A percentile compares a stretch with the other conserved stretches of the same genome.
phyloP scores from a whole-genome alignment of 2,113 vertebrate genomes.

The Indicator indicator region DNA sequence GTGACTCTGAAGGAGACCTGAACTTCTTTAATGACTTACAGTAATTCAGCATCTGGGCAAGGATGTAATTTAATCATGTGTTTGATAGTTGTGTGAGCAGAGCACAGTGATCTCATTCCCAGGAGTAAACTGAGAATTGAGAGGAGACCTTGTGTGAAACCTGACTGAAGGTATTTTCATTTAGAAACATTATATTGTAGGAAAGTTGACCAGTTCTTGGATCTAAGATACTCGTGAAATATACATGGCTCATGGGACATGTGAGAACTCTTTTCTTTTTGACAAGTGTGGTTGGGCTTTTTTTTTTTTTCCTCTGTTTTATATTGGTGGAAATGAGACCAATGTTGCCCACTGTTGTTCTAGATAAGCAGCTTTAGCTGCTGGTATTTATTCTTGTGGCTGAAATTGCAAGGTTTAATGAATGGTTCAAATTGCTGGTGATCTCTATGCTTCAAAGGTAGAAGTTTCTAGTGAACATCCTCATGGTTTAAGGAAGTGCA shows the following conservation, averaged over 20 bases:
- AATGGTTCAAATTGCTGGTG: neutral
- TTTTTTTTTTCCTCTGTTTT: neutral
- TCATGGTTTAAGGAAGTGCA: neutral
- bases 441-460: neutral
- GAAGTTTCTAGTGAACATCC: neutral
- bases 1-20: neutral
- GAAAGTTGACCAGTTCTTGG: neutral
- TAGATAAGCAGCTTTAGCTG: neutral
- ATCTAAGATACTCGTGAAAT: neutral
- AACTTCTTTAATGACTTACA: neutral
- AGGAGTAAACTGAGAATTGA: neutral
- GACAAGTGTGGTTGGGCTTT: neutral
- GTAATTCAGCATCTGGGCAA: conserved; percentile 18
- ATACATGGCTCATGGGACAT: neutral
- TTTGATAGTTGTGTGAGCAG: conserved; percentile 20
- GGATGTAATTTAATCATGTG: conserved; percentile 11
- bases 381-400: neutral
- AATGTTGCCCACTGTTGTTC: neutral
- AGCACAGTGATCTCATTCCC: neutral
- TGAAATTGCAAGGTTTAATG: neutral
- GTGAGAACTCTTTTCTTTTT: neutral
- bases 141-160: neutral
- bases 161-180: neutral
- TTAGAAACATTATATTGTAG: neutral
- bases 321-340: neutral